A percentile compares a stretch with the other conserved stretches of the same genome.
phyloP scores from a whole-genome alignment of 2,888 invertebrate species.

The Apodemia hepburni region DNA sequence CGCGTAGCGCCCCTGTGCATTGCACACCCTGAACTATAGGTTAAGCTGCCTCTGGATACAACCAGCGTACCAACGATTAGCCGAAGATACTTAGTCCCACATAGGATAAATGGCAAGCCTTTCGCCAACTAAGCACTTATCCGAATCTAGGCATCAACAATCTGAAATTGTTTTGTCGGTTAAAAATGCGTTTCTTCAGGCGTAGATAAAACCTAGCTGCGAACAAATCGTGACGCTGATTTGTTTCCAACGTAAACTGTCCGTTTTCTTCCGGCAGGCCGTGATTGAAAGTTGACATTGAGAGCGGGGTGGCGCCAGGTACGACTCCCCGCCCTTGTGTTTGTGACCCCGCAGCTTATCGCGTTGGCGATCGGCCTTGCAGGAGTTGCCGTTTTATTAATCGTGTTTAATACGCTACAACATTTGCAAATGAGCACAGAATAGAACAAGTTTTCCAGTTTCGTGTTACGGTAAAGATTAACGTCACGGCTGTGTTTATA shows the following conservation, averaged over 20 bases:
- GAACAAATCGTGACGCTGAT: conserved; percentile 6
- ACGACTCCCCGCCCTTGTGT: conserved; percentile 63
- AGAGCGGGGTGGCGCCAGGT: conserved; percentile 72
- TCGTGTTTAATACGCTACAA: conserved; percentile 65
- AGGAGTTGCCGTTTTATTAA: conserved; percentile 63
- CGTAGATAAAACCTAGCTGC: not conserved
- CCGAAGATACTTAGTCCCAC: no score
- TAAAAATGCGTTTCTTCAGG: not conserved
- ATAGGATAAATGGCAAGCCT: no score
- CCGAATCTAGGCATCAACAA: no score
- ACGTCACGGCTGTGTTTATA: conserved; percentile 45
- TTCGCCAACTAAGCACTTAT: no score
- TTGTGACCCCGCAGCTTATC: conserved; percentile 76
- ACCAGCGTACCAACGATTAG: no score
- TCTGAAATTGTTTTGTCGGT: not conserved
- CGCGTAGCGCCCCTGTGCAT: no score
- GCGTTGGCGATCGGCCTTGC: conserved; percentile 73
- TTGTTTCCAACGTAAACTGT: conserved; percentile 28
- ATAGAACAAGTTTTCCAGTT: conserved; percentile 40
- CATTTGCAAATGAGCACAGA: conserved; percentile 62
- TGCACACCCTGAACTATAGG: no score
- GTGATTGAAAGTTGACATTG: conserved; percentile 78
- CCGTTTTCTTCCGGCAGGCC: conserved; percentile 65
- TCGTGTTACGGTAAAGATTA: conserved; percentile 54
- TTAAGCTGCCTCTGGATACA: no score